Evolutionary conservation across 2,113 vertebrate genomes (phyloP), one percentile per base, ranked within the genome.

Genomic region (Sinocyclocheilus rhinocerous): DNA sequence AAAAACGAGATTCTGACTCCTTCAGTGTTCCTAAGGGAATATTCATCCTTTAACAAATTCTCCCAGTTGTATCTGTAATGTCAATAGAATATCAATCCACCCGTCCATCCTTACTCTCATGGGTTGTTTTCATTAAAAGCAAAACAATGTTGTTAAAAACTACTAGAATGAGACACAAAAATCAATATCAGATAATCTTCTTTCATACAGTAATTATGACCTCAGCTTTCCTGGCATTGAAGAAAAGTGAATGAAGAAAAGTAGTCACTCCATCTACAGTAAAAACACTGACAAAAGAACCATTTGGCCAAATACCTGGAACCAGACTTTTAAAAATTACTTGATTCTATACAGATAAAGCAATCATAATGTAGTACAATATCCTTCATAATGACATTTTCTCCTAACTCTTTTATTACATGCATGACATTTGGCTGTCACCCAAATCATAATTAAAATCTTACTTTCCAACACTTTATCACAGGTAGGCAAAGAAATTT

Each of bases 401-500:
- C 1, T 69, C 50, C 24, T 50, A 52, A 52, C 45, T 33, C 5
- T 52, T 69, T 69, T 22, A n/a, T n/a, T 22, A 63, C 1, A 22
- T 1, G 39, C 1, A 8, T 26, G 59, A 65, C 39, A 65, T 81
- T 26, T 65, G 13, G 39, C 78, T 8, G 57, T 48, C 36, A 81
- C 15, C 18, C 59, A 69, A 29, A 69, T 69, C 42, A 67, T 33
- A 82, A 81, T 82, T 65, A 69, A 82, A 69, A 67, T 52, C 24
- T 33, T 69, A 33, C 24, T 52, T 82, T 36, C 24, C 18, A 69
- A 33, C 16, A 69, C 45, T 33, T 69, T 69, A 52, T 70, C 10
- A 69, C 63, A 82, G 63, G 52, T 52, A 82, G 63, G 18, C 42
- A 50, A 82, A 70, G 2, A 12, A 26, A 48, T 81, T 36, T 36